Evolutionary conservation across 2,113 vertebrate species (phyloP).

Genomic region (Progne subis): DNA sequence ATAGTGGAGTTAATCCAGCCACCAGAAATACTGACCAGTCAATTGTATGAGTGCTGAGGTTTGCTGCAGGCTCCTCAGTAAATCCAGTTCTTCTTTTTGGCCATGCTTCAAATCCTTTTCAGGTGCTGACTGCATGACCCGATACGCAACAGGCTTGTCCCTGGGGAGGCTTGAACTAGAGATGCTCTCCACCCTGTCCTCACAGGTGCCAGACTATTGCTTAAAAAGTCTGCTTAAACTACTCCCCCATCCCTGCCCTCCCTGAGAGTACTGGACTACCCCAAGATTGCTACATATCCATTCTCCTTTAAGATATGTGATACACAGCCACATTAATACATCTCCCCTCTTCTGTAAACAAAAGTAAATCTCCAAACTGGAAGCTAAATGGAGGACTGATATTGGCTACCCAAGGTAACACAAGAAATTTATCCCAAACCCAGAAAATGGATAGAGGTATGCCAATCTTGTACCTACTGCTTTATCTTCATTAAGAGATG

Average conservation of each 20-base stretch:
- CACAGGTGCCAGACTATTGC: not conserved
- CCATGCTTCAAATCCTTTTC: not conserved
- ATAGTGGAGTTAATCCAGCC: not conserved
- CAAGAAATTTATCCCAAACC: not conserved
- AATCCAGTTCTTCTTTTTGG: not conserved
- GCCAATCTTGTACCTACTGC: not conserved
- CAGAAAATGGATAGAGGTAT: not conserved
- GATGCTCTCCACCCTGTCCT: not conserved
- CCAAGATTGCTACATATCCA: not conserved
- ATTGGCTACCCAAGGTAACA: not conserved
- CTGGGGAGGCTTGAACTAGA: not conserved
- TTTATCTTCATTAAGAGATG: not conserved
- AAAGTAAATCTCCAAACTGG: not conserved
- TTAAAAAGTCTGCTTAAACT: not conserved
- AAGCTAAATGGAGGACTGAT: not conserved
- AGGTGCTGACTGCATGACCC: rapidly evolving
- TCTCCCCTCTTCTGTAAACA: not conserved
- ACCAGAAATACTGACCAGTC: not conserved
- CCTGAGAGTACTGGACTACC: not conserved
- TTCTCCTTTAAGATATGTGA: not conserved
- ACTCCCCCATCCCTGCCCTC: not conserved
- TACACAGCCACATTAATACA: not conserved
- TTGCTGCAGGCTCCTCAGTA: not conserved
- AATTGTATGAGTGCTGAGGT: not conserved
- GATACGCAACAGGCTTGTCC: not conserved